Evolutionary conservation across 2,113 vertebrate species (phyloP).

Genomic region (Cacatua alba): DNA sequence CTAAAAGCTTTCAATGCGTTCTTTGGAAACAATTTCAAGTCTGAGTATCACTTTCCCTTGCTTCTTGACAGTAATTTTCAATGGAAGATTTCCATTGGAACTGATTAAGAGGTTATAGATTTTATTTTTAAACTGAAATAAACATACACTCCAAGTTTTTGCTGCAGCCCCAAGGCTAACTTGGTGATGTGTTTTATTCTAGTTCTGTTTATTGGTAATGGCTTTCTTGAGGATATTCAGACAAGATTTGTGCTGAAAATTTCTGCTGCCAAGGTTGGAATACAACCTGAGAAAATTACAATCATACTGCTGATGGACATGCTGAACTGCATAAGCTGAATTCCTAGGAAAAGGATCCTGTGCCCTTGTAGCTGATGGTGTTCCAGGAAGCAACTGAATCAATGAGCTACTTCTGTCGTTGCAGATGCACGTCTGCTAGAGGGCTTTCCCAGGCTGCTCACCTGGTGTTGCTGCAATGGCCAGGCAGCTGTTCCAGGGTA

Average conservation of each 20-base stretch:
- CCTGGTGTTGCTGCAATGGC: neutral
- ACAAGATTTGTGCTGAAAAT: neutral
- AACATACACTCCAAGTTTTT: neutral
- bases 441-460: rapidly evolving
- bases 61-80: neutral
- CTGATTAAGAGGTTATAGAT: neutral
- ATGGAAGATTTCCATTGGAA: neutral
- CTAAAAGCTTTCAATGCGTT: neutral
- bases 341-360: neutral
- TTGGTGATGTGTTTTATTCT: neutral
- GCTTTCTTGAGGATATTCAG: neutral
- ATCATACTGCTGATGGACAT: rapidly evolving
- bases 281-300: neutral
- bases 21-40: neutral
- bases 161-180: neutral
- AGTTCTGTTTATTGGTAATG: neutral
- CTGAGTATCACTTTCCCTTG: neutral
- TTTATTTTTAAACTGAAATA: neutral
- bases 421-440: rapidly evolving
- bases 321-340: neutral
- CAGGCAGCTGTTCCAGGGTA: neutral
- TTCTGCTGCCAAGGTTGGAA: neutral
- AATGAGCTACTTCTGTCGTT: neutral
- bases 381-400: neutral
- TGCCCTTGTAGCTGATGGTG: rapidly evolving